Evolutionary conservation across 2,797 vertebrate species (phyloP).

Genomic region (Cirrhinus molitorella): DNA sequence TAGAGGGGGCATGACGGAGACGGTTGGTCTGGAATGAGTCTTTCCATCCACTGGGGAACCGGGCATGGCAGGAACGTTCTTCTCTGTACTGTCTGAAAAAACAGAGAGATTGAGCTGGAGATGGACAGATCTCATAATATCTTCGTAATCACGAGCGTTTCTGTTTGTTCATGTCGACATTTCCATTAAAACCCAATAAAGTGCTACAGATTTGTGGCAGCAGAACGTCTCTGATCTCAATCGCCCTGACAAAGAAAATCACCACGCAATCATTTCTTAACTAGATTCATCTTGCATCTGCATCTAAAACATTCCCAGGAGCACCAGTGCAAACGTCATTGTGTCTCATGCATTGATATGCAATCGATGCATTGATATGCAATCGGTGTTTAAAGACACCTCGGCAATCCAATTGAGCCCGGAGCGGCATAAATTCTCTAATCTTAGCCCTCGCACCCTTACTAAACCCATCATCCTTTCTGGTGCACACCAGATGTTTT

Average conservation of each 20-base stretch:
- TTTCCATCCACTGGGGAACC: constrained; percentile 99
- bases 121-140: constrained; percentile 10
- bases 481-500: constrained; percentile 83
- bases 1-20: constrained; percentile 93
- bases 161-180: neutral
- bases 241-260: neutral
- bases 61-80: constrained; percentile 97
- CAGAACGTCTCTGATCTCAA: constrained; percentile 16
- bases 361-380: constrained; percentile 37
- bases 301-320: neutral
- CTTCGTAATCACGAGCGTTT: neutral
- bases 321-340: neutral
- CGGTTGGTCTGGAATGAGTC: constrained; percentile 94
- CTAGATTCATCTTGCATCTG: neutral
- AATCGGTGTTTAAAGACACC: neutral
- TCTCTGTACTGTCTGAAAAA: constrained; percentile 90
- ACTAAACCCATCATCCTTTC: constrained; percentile 50
- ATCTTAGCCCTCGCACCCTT: neutral
- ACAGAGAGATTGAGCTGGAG: neutral
- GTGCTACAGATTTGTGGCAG: neutral
- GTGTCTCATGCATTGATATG: constrained; percentile 37
- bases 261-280: neutral
- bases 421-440: neutral
- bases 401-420: constrained; percentile 37
- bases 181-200: constrained; percentile 34